Percentiles rank a stretch among this genome's conserved stretches.
Conservation (phyloP, 2,797 vertebrate genomes). For the Vespertilio murinus region DNA sequence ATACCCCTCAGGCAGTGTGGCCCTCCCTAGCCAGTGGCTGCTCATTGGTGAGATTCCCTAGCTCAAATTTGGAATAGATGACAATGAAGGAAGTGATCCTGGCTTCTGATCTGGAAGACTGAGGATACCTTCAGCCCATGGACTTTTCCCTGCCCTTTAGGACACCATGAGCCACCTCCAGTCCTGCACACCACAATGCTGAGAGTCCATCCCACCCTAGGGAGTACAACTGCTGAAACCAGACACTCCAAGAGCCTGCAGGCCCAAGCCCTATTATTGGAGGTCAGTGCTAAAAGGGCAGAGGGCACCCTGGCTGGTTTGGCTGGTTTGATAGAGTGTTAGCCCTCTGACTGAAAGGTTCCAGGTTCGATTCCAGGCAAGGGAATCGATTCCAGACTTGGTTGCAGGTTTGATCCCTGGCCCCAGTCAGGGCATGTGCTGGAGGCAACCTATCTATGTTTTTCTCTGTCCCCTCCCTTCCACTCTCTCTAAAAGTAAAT, state of each 20-base stretch:
- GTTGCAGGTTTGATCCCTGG: background rate
- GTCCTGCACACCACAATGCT: conserved; percentile 97
- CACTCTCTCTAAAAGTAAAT: background rate
- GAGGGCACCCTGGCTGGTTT: background rate
- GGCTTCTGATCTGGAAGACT: background rate
- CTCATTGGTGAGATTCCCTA: conserved; percentile 89
- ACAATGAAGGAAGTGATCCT: background rate
- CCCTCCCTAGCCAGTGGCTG: conserved; percentile 94
- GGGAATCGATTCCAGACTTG: too few species aligned
- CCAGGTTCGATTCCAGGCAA: background rate
- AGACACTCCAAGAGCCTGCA: conserved; percentile 83
- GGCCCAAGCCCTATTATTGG: conserved; percentile 79
- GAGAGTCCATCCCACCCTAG: conserved; percentile 89
- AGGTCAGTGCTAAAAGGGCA: conserved; percentile 84
- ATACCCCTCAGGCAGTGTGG: conserved; percentile 91
- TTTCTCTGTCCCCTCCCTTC: background rate
- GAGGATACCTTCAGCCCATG: background rate
- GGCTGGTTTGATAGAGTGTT: background rate
- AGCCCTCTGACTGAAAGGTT: background rate
- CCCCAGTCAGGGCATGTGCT: background rate
- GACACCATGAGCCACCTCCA: conserved; percentile 94
- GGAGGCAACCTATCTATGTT: background rate
- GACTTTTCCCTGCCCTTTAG: conserved; percentile 77
- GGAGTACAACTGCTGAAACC: conserved; percentile 81
- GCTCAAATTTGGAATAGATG: background rate